Evolutionary conservation across 2,888 invertebrate species (phyloP), one percentile per base, ranked within the genome.

Genomic region (Cheilosia vulpina): DNA sequence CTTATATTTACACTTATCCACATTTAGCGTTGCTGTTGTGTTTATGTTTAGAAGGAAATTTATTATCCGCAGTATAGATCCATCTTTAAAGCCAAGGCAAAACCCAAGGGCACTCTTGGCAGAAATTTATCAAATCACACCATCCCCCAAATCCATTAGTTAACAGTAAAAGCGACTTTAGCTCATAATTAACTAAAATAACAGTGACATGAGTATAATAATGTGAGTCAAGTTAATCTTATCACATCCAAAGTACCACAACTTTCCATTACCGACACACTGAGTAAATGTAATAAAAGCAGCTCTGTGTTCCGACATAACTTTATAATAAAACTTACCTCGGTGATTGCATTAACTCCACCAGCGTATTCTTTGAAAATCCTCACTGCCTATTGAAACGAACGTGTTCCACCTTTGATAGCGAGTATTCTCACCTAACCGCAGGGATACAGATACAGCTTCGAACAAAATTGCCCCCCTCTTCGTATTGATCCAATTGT

Each of bases 271-370:
- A 78, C 52, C 53, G 57, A 62, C 72, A 38, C 77, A 69, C 58
- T 78, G 63, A 34, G 52, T 38, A 21, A 34, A 19, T 45, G 63
- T 73, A 63, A 69, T 69, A 34, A 63, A 78, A 78, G 63, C 65
- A 57, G 52, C 38, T 62, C 43, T 7, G 2, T 24, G 34, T 82
- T 31, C 47, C 53, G 60, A 45, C 19, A 77, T 72, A 77, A 79
- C 65, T 69, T 65, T 50, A 55, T 79, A 79, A 73, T 31, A 19
- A 45, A 79, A 79, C 83, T 79, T 79, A 83, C 83, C 83, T 69
- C 73, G 19, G 68, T 27, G 60, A 38, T 45, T 38, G 15, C 43
- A 57, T 47, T 66, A 69, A 57, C 65, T 27, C 41, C 57, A 21
- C 53, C 47, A 11, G 38, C 17, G 34, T 38, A 4, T 43, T 78